Base-by-base conservation (phyloP, 2,113 vertebrate genomes). In the Cavia aperea region DNA sequence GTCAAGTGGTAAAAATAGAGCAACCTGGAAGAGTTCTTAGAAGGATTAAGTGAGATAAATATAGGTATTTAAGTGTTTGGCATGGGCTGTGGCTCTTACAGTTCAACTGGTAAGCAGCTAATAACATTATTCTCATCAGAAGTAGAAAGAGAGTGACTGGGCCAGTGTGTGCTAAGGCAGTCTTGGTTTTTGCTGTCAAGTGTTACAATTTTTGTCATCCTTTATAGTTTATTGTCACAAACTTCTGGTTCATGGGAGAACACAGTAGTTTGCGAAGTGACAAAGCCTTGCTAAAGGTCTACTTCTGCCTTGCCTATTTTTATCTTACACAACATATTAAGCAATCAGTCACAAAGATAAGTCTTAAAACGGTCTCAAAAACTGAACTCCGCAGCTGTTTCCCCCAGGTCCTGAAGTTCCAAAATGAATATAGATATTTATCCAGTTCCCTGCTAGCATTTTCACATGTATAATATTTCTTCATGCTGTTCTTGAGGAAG, bases 381-480 rank as follows among this genome's bases (percentile, higher is more conserved):
- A 58, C 36, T 94, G 33, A 39, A 77, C 66, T 51, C 9, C 10
- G n/a, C 77, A 89, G 46, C 9, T 31, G 5, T 26, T 36, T 93
- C 78, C 36, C 26, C 36, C 56, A 51, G 15, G 36, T 87, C 66
- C 65, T 86, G 51, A 85, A 78, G 36, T 66, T 90, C n/a, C 9
- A 15, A 85, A 92, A 54, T 13, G 49, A 81, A 24, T 51, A 63
- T 33, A 81, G 66, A 62, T 89, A 89, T 79, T 63, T 82, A 36
- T 58, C 46, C 70, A 58, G 68, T 62, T 68, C 65, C 58, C 62
- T 89, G 3, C 81, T 92, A 81, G 63, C 73, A 58, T 72, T 94
- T 94, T 92, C 14, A 51, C 24, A 75, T 21, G 24, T n/a, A 92
- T 62, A 92, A 81, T 94, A 94, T 94, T 92, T 95, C 83, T 95